Percentiles rank a stretch among this genome's conserved stretches.
phyloP scores from a whole-genome alignment of 2,797 vertebrate species.

The Pelochelys cantorii region DNA sequence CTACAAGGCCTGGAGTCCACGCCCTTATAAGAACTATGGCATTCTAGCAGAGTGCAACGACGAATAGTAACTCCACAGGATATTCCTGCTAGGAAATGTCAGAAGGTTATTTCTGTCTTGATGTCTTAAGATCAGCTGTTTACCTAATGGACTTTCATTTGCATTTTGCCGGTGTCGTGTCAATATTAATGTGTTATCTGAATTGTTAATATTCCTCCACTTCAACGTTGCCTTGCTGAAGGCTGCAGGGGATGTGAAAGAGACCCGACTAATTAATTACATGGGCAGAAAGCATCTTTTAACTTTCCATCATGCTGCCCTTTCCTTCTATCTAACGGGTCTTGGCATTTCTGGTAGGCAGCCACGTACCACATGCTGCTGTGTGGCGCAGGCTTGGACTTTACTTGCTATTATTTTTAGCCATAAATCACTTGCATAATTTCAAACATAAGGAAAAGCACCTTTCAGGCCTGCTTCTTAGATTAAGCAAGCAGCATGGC shows the following conservation, averaged over 20 bases:
- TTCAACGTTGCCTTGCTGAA: conserved; percentile 54
- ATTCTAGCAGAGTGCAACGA: conserved; percentile 31
- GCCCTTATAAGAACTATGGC: not conserved
- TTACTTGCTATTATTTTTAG: conserved; percentile 54
- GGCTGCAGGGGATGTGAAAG: conserved; percentile 53
- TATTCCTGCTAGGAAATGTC: conserved; percentile 53
- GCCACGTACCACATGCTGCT: conserved; percentile 39
- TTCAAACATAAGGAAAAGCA: conserved; percentile 28
- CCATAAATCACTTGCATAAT: conserved; percentile 49
- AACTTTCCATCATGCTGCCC: conserved; percentile 41
- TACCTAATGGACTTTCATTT: conserved; percentile 60
- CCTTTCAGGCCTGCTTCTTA: conserved; percentile 69
- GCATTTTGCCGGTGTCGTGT: conserved; percentile 68
- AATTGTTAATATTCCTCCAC: conserved; percentile 62
- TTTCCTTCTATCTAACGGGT: conserved; percentile 46
- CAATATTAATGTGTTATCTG: conserved; percentile 63
- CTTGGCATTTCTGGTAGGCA: conserved; percentile 66
- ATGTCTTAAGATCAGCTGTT: conserved; percentile 50
- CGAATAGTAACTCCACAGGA: conserved; percentile 33
- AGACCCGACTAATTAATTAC: conserved; percentile 61
- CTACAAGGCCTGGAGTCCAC: conserved; percentile 21
- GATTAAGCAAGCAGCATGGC: conserved; percentile 36
- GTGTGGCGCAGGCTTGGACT: not conserved
- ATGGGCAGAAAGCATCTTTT: conserved; percentile 69
- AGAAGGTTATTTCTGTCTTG: conserved; percentile 66